Evolutionary conservation across 2,888 invertebrate species (phyloP), one percentile per base, ranked within the genome.

Genomic region (Pammene fasciana): DNA sequence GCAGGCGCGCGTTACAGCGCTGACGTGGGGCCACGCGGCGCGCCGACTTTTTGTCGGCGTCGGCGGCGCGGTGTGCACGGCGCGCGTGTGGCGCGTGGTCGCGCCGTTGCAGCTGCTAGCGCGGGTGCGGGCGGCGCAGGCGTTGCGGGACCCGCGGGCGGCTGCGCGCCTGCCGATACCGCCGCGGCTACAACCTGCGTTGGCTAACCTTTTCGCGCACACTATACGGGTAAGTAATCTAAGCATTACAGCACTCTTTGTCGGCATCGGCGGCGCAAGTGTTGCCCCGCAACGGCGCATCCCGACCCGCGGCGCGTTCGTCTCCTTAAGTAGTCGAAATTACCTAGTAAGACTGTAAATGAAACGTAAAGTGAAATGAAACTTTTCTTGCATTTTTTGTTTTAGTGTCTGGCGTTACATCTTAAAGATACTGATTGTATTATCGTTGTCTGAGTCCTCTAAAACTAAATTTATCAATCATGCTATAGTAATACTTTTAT

Each of bases 1-100:
- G 0, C 50, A 97, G 96, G 94, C 96, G 75, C 95, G 96, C 6
- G 97, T 99, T 65, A 97, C 98, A 61, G 98, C 99, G 0, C 92
- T 99, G 81, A 99, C 99, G 9, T 99, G 99, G 99, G 99, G 99
- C 38, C 99, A 99, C 93, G 98, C 98, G 85, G 99, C 99, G 85
- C 96, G 97, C 76, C 94, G 99, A 38, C 93, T 99, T 75, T 99
- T 99, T 87, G 95, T 99, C 65, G 85, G 86, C 68, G 90, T 86
- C 72, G 99, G 99, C 13, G 96, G 97, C 57, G 96, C 96, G 80
- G 95, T 97, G 79, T 98, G 98, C 88, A 97, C 98, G 73, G 99
- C 98, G 54, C 97, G 99, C 95, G 97, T 99, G 65, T 97, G 97
- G 79, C 93, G 97, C 73, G 94, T 97, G 67, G 97, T 99, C 73